These are phyloP conservation scores for Vesta saturnalis DNA, from an alignment of 2,888 invertebrate genomes.

Conservation along the genomic window DNA sequence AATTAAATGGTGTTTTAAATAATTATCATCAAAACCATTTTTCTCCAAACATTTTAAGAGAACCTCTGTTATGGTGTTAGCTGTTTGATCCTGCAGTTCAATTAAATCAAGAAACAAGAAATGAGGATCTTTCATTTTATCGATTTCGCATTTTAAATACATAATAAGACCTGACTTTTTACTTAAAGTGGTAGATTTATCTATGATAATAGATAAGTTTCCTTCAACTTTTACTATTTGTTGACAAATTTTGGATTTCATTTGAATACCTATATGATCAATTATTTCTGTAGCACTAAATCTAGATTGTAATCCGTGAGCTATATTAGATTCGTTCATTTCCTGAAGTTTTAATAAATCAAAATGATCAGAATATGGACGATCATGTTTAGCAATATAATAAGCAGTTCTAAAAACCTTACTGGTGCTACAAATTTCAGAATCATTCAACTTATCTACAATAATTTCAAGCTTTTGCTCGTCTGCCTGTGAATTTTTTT, in stretches of 20 bases:
- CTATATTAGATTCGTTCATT: too few relatives aligned
- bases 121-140: constrained; percentile 5
- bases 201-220: too few relatives aligned
- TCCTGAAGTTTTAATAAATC: too few relatives aligned
- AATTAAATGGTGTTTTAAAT: background rate
- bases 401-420: constrained; percentile 6
- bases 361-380: too few relatives aligned
- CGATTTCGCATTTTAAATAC: constrained; percentile 6
- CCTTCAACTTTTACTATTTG: too few relatives aligned
- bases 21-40: constrained; percentile 1
- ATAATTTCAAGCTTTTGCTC: background rate
- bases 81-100: background rate
- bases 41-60: constrained; percentile 1
- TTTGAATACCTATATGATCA: too few relatives aligned
- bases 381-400: too few relatives aligned
- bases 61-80: constrained; percentile 8
- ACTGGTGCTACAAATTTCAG: constrained; percentile 2
- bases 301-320: too few relatives aligned
- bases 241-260: too few relatives aligned
- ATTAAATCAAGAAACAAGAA: too few relatives aligned
- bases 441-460: background rate
- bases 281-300: too few relatives aligned
- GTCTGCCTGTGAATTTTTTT: background rate
- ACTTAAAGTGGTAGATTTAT: constrained; percentile 5
- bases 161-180: constrained; percentile 8